Base-by-base conservation (phyloP, 2,888 invertebrate species). In the Pristionchus fissidentatus region DNA sequence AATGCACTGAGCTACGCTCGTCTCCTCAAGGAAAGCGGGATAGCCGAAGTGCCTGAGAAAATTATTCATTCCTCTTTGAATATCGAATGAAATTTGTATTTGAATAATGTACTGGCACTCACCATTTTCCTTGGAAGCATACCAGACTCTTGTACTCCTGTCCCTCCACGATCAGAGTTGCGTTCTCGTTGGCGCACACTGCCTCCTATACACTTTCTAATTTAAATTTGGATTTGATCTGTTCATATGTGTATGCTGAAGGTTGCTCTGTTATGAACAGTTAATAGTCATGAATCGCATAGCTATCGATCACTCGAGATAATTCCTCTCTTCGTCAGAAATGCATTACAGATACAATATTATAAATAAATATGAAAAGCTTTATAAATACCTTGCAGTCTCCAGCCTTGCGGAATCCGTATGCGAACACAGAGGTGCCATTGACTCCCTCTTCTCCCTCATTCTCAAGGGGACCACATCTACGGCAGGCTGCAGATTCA, bases 71-170 rank as follows among this genome's bases (percentile, higher is more conserved):
- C 7, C 29, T 4, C 29, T 4, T 62, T 62, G 15, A 35, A 62
- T 26, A n/a, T 3, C 13, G n/a, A 15, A 8, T 22, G 8, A 38
- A 3, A 70, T 38, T 32, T 5, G 15, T 15, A 38, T 29, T 1
- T 3, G n/a, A n/a, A n/a, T n/a, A n/a, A n/a, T n/a, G n/a, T 38
- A 38, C 66, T 10, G 38, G 5, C n/a, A 4, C 73, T 75, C 41
- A 81, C 80, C 80, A 81, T 81, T 4, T 41, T 43, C 80, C 80
- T 10, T 81, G 80, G 46, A 62, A 81, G 62, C 80, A 81, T 32
- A 81, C 46, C 10, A 81, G 41, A 26, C 62, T 3, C 43, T 26
- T n/a, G 77, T 35, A 43, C 13, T 19, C 10, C 19, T 81, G 7
- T 32, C 62, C 80, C 22, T 81, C 62, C 19, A 81, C 62, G n/a